These are phyloP conservation scores for Apodemus agrarius DNA, from an alignment of 2,797 vertebrate species.

Conservation along the genomic window DNA sequence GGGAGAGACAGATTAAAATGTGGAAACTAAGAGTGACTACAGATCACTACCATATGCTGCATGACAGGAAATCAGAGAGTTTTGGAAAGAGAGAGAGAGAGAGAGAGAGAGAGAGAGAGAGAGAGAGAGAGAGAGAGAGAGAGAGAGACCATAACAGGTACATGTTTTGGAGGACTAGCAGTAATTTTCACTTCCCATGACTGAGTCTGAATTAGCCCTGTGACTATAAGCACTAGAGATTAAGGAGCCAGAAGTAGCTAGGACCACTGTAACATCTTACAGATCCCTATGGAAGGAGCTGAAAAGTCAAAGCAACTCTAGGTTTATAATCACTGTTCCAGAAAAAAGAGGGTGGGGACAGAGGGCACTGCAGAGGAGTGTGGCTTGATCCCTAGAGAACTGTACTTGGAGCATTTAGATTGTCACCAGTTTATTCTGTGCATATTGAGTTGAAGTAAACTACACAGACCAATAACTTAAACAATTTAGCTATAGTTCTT, in stretches of 20 bases:
- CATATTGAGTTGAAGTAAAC: background rate
- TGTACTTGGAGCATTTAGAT: background rate
- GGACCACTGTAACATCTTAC: background rate
- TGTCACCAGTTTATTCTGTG: background rate
- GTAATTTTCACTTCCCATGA: background rate
- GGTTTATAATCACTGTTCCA: background rate
- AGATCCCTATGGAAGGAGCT: background rate
- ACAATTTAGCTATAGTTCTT: background rate
- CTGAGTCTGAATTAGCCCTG: background rate
- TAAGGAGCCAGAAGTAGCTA: background rate
- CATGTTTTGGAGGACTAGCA: background rate
- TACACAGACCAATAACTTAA: background rate
- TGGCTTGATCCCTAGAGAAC: background rate
- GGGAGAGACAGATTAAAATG: background rate
- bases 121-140: no score
- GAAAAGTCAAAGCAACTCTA: background rate
- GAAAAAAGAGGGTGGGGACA: background rate
- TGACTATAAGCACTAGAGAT: background rate
- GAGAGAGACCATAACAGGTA: background rate
- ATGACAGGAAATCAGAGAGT: no score
- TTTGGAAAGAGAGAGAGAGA: no score
- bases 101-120: no score
- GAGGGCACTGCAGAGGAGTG: background rate
- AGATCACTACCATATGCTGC: background rate
- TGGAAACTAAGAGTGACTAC: background rate